Evolutionary conservation across 2,113 vertebrate species (phyloP), one percentile per base, ranked within the genome.

Genomic region (Jacana jacana): DNA sequence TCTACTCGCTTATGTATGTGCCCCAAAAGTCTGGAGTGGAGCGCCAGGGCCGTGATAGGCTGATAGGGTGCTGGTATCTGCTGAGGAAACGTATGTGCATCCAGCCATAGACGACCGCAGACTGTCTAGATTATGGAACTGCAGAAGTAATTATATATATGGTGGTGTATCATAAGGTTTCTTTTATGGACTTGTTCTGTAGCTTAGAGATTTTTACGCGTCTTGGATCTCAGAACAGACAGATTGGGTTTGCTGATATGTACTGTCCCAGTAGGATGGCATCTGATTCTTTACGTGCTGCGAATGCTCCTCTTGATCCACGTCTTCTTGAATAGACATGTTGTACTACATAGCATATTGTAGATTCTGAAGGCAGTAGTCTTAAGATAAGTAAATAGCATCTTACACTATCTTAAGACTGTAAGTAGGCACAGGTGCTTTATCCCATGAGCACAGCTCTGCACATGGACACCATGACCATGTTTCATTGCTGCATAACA

Each of bases 61-160:
- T 46, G 25, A 3, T 4, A 10, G 4, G 31, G 6, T 35, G 28
- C 58, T 46, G 64, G 84, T 13, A 11, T 24, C 11, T 35, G 51
- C 81, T 54, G n/a, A 4, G 71, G n/a, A 54, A 25, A 37, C 19
- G 4, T 2, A 1, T 6, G 28, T 28, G 75, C 28, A 1, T 14
- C 11, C 63, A 17, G 54, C 49, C 28, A 2, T 10, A 10, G 58
- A 8, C 2, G 3, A 15, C 35, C 10, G 8, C 44, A 13, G 63
- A 31, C 4, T 11, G 55, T 22, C 44, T 54, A 16, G 30, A 13
- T 23, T 28, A 4, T 11, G 52, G n/a, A 11, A 1, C 70, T 4
- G 0, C 1, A 23, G 71, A 18, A 11, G 11, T 35, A 17, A 14
- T 30, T 12, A 4, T 8, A 4, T 2, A 0, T 10, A 1, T 6